Evolutionary conservation across 1,140 invertebrate genomes (phyloP).

Genomic region (Phortica variegata): DNA sequence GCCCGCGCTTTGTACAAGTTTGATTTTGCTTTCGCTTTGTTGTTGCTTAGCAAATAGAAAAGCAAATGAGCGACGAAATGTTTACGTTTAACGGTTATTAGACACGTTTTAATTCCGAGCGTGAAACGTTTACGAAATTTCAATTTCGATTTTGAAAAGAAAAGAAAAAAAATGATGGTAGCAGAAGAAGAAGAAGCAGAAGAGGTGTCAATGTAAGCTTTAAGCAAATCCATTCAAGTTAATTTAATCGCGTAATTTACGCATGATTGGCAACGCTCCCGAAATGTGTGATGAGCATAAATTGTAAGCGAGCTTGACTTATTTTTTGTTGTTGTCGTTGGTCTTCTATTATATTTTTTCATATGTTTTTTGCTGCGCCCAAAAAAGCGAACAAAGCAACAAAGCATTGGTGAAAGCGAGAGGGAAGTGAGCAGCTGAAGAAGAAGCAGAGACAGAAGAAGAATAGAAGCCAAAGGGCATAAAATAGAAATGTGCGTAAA

Average conservation of each 20-base stretch:
- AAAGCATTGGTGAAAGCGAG: slow-evolving; percentile 5
- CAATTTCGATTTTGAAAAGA: no score
- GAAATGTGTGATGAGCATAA: slow-evolving; percentile 33
- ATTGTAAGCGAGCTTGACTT: neutral
- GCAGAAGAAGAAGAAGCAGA: slow-evolving; percentile 11
- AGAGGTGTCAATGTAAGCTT: neutral
- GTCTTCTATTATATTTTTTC: slow-evolving; percentile 30
- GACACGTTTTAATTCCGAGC: no score
- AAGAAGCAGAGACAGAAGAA: no score
- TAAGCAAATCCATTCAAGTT: slow-evolving; percentile 42
- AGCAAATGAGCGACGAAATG: no score
- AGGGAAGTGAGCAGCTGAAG: no score
- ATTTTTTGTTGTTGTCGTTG: slow-evolving; percentile 12
- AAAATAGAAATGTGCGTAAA: slow-evolving; percentile 10
- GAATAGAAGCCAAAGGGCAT: slow-evolving; percentile 27
- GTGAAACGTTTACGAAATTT: no score
- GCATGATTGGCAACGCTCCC: slow-evolving; percentile 45
- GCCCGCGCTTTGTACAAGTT: no score
- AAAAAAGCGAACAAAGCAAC: slow-evolving; percentile 26
- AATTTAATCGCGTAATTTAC: slow-evolving; percentile 54
- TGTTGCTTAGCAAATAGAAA: no score
- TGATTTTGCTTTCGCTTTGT: no score
- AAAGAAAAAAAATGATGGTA: no score
- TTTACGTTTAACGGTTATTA: no score
- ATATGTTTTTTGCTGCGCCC: no score